These are phyloP conservation scores for Turritopsis dohrnii DNA, from an alignment of 30 jellyfish, hydroid and myxozoan genomes.

Conservation along the genomic window DNA sequence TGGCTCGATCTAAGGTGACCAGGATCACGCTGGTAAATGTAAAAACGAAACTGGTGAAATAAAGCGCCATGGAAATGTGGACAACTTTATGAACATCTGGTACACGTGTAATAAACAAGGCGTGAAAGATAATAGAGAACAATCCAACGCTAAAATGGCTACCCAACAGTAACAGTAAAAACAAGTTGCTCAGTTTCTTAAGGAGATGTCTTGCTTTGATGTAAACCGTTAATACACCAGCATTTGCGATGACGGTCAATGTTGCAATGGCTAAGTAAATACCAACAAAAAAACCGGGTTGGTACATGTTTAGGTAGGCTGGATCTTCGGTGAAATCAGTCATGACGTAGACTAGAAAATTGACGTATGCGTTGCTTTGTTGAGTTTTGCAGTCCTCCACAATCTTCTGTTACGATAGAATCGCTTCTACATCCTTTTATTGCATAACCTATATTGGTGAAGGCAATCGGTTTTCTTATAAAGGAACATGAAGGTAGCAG, in stretches of 20 bases:
- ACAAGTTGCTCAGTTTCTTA: slow-evolving; percentile 2
- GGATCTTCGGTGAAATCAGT: not conserved
- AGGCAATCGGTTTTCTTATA: no score
- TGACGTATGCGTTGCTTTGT: no score
- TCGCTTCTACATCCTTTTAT: no score
- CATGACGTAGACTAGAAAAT: no score
- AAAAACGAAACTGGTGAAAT: not conserved
- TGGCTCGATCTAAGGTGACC: not conserved
- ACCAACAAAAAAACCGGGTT: not conserved
- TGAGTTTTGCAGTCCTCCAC: no score
- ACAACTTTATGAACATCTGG: not conserved
- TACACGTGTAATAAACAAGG: not conserved
- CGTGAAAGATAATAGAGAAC: not conserved
- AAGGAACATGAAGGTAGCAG: no score
- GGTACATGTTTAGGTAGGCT: not conserved
- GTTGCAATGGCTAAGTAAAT: not conserved
- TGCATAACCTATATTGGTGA: no score
- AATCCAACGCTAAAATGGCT: not conserved
- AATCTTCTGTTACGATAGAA: no score
- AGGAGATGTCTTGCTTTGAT: not conserved
- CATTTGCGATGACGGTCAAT: not conserved
- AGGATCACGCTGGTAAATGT: not conserved
- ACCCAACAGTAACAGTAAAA: not conserved
- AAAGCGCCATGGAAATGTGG: not conserved
- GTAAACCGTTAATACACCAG: not conserved